phyloP scores from a whole-genome alignment of 2,888 invertebrate genomes.

The Athalia circularis region DNA sequence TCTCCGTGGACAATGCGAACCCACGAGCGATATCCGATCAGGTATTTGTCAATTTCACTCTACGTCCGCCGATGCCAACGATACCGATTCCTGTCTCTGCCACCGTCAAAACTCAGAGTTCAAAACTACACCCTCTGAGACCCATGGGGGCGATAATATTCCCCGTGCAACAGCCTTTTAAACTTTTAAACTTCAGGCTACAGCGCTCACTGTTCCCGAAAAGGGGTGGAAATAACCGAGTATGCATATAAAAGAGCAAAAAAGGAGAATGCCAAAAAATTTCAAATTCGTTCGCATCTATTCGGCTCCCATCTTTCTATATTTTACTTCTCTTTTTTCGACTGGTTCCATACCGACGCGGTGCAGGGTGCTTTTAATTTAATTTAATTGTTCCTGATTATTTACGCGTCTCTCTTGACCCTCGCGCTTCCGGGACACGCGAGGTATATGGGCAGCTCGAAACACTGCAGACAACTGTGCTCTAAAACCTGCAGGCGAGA shows the following conservation, averaged over 20 bases:
- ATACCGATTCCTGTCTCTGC: no score
- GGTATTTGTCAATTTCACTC: slow-evolving; percentile 39
- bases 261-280: neutral
- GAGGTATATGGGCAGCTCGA: neutral
- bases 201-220: no score
- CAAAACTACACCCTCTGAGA: no score
- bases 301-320: no score
- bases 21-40: slow-evolving; percentile 17
- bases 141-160: no score
- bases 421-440: slow-evolving; percentile 27
- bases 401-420: slow-evolving; percentile 30
- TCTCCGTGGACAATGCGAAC: slow-evolving; percentile 22
- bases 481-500: slow-evolving; percentile 10
- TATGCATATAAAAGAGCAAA: neutral
- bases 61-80: neutral
- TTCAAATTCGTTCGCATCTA: no score
- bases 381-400: slow-evolving; percentile 36
- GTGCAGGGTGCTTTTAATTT: slow-evolving; percentile 6
- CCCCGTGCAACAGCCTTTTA: no score
- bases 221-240: neutral
- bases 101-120: no score
- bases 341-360: neutral
- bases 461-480: neutral
- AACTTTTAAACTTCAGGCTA: no score
- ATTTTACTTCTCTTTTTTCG: neutral